These are phyloP conservation scores for Perithous albicinctus DNA, from an alignment of 2,888 invertebrate genomes.

Conservation along the genomic window DNA sequence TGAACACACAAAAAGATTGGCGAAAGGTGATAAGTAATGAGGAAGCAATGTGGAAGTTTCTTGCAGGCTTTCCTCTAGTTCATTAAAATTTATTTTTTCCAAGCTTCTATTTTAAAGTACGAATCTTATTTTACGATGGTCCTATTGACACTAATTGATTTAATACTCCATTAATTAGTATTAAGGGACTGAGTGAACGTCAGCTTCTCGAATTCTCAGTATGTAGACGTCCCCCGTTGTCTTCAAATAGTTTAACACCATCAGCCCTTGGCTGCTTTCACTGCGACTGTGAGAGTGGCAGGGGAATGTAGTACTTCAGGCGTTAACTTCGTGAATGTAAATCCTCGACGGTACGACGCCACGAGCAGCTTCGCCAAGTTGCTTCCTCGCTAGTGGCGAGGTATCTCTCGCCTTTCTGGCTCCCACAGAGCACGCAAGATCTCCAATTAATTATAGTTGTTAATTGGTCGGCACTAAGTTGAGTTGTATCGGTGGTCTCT, in stretches of 20 bases:
- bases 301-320: conserved; percentile 42
- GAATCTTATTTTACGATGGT: neutral
- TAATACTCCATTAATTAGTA: conserved; percentile 6
- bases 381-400: conserved; percentile 37
- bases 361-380: conserved; percentile 41
- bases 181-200: neutral
- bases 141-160: neutral
- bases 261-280: conserved; percentile 49
- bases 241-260: conserved; percentile 52
- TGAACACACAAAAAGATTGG: too few relatives aligned
- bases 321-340: conserved; percentile 62
- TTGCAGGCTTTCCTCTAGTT: neutral
- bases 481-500: conserved; percentile 69
- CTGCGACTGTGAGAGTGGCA: conserved; percentile 14
- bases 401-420: conserved; percentile 58
- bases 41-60: too few relatives aligned
- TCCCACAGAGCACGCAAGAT: conserved; percentile 62
- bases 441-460: conserved; percentile 73
- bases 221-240: conserved; percentile 31
- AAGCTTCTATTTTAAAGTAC: neutral
- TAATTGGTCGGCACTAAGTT: conserved; percentile 72
- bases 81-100: neutral
- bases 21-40: too few relatives aligned
- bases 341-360: conserved; percentile 44
- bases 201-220: conserved; percentile 19